A percentile compares a stretch with the other conserved stretches of the same genome.
These are phyloP conservation scores for Neopipo cinnamomea DNA, from an alignment of 2,113 vertebrate genomes.

Conservation along the genomic window DNA sequence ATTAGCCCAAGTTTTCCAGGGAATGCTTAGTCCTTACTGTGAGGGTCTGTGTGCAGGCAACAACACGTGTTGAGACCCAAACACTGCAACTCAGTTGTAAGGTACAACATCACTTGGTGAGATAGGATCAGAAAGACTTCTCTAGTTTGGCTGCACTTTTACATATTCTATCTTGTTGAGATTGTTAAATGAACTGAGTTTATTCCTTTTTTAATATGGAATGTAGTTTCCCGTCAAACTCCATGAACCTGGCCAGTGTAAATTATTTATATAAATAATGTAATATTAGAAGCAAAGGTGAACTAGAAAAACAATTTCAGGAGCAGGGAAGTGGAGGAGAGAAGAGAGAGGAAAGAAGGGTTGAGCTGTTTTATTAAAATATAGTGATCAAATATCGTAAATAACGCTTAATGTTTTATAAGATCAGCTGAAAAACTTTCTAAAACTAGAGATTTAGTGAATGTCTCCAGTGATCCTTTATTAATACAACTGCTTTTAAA, in stretches of 20 bases:
- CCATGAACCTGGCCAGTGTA: neutral
- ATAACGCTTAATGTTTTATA: neutral
- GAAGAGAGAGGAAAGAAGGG: neutral
- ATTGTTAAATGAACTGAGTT: neutral
- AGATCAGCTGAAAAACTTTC: neutral
- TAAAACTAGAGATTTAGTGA: neutral
- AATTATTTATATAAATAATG: slow-evolving; percentile 16
- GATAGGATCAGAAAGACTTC: neutral
- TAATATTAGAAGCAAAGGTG: neutral
- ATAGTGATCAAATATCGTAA: neutral
- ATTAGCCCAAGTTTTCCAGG: neutral
- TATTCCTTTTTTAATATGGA: neutral
- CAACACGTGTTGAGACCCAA: neutral
- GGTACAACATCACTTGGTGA: neutral
- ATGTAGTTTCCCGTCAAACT: neutral
- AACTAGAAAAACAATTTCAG: neutral
- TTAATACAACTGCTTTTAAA: neutral
- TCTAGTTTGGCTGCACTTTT: neutral
- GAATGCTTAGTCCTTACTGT: neutral
- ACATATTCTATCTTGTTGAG: neutral
- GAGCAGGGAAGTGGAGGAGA: neutral
- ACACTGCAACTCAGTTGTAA: neutral
- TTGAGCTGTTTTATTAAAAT: slow-evolving; percentile 1
- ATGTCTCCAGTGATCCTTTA: neutral
- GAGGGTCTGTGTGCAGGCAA: neutral